phyloP scores from a whole-genome alignment of 2,113 vertebrate genomes.

The Petroica traversi region DNA sequence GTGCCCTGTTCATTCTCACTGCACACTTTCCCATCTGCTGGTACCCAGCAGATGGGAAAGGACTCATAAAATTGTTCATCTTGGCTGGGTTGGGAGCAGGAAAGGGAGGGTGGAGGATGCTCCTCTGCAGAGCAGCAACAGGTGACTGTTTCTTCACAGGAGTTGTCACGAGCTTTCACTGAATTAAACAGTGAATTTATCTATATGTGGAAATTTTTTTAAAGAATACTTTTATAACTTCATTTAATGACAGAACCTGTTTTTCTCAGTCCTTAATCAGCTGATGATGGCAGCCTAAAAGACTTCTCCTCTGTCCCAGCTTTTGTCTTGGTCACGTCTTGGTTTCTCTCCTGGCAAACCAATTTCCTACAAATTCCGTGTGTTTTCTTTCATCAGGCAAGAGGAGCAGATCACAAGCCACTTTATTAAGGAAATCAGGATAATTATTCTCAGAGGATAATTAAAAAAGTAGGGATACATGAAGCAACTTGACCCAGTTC shows the following conservation, averaged over 20 bases:
- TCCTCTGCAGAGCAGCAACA: not conserved
- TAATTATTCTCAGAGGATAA: conserved; percentile 1
- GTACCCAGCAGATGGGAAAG: not conserved
- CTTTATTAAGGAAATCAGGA: not conserved
- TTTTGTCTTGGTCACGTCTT: not conserved
- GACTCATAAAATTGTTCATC: not conserved
- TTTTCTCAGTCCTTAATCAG: not conserved
- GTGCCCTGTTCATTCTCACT: not conserved
- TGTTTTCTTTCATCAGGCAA: not conserved
- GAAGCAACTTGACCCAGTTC: conserved; percentile 21
- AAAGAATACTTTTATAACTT: not conserved
- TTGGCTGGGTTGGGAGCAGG: not conserved
- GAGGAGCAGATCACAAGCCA: not conserved
- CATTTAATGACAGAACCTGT: not conserved
- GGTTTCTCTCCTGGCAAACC: not conserved
- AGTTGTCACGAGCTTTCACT: not conserved
- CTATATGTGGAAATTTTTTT: not conserved
- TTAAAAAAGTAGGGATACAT: not conserved
- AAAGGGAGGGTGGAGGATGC: not conserved
- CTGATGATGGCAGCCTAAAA: not conserved
- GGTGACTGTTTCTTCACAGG: not conserved
- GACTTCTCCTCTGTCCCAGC: not conserved
- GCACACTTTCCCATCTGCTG: not conserved
- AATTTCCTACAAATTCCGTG: not conserved
- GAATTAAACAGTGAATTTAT: not conserved